Evolutionary conservation across 2,888 invertebrate genomes (phyloP), one percentile per base, ranked within the genome.

Genomic region (Ennomos erosarius): DNA sequence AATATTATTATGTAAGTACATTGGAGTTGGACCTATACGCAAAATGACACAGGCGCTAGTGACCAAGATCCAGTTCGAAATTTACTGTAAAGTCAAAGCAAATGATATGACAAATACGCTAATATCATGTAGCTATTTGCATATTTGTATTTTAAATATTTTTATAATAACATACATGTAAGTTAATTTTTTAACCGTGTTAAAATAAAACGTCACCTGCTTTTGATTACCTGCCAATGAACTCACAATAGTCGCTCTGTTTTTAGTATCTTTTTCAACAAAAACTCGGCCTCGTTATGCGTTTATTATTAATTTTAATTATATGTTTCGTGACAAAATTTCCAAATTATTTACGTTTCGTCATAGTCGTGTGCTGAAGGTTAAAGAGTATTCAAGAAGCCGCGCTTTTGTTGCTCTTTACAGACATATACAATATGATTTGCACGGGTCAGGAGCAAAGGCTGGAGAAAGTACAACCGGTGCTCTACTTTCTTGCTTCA

Each of bases 381-480:
- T 71, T 73, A 65, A 74, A 72, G 62, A 73, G 65, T 59, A 64
- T 68, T 69, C 75, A 69, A n/a, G 51, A 75, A 71, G 74, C 67
- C 70, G 69, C 59, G 67, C 65, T 61, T n/a, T 71, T 74, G 65
- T 69, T 56, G 63, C 9, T 46, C 43, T 64, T 59, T 56, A 57
- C 36, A 61, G 54, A 70, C 71, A 50, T 69, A 75, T 74, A 78
- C 75, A 80, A 78, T 80, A 78, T 78, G 79, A 84, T 82, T 82
- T 82, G 80, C 80, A 81, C 82, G 79, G 79, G 70, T 74, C 73
- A 75, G 81, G 85, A 84, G 77, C 85, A 79, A 76, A 71, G 81
- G 74, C 72, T 69, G 79, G 89, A 88, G 91, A 91, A 91, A 91
- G 91, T 90, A 59, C 85, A 78, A 74, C 75, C 70, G 73, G 64